These are phyloP conservation scores for Ammodytes dubius DNA, from an alignment of 2,113 vertebrate genomes.

Conservation along the genomic window DNA sequence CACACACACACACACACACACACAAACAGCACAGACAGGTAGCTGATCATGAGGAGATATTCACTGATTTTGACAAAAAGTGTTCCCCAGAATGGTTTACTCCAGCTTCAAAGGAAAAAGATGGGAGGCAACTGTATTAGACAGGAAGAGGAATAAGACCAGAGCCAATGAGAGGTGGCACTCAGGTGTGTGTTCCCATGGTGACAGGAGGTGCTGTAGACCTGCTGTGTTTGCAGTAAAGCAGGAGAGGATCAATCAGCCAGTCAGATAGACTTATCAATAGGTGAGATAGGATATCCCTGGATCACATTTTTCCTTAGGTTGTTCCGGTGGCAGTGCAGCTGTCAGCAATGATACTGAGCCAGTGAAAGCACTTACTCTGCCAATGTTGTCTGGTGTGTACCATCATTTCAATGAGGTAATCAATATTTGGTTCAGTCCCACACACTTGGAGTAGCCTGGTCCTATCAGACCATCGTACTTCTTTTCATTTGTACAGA, in stretches of 20 bases:
- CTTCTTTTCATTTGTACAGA: no score
- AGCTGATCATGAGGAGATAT: no score
- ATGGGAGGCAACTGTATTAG: background rate
- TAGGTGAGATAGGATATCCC: background rate
- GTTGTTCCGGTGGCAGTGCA: background rate
- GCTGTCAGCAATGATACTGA: background rate
- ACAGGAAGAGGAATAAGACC: background rate
- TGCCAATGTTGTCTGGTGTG: background rate
- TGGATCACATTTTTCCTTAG: background rate
- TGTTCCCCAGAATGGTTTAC: no score
- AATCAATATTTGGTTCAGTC: background rate
- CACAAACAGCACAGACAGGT: no score
- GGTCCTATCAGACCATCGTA: no score
- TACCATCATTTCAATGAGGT: background rate
- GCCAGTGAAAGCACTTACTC: background rate
- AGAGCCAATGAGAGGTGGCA: background rate
- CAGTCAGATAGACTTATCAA: background rate
- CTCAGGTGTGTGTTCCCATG: background rate
- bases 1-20: no score
- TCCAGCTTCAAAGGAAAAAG: no score
- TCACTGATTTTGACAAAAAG: no score
- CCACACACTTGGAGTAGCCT: background rate
- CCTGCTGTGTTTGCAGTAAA: conserved; percentile 44
- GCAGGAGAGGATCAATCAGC: conserved; percentile 6
- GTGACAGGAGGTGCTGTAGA: conserved; percentile 4